Base-by-base conservation (phyloP, 1,140 invertebrate species). In the Liolophura sinensis region DNA sequence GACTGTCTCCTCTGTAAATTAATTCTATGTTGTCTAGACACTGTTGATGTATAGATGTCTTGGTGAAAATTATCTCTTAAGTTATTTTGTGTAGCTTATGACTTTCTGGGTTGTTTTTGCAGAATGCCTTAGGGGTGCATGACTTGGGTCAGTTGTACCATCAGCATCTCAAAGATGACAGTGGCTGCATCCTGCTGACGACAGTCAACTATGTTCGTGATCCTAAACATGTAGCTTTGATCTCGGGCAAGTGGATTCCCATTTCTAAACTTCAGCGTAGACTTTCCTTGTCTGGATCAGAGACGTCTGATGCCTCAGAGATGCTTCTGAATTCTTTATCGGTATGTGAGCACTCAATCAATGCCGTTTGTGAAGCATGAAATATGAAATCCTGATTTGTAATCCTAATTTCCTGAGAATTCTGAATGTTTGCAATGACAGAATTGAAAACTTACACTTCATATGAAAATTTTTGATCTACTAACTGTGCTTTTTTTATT, bases 101-200 rank as follows among this genome's bases (percentile, higher is more conserved):
- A 40, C 31, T 40, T 40, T 40, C 9, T 60, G 56, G 14, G 60
- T 59, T 75, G 48, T 67, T 56, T 70, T 82, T 76, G 40, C 77
- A 91, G 89, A 87, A 90, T 57, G 93, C 94, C 0, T 85, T 98
- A 0, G 92, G 93, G 69, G 89, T 95, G 60, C 92, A 94, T 78
- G 94, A 98, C 83, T 86, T 98, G 64, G 93, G 96, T 16, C 93
- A 96, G 82, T 87, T 99, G 27, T 96, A 94, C 84, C 92, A 96
- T 80, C 92, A 93, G 74, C 94, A 95, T 0, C 84, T 98, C 49
- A 88, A 90, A 70, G 95, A 97, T 82, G 87, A 89, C 1, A 91
- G 94, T 79, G 95, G 95, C 24, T 96, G 93, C 1, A 87, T 96
- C n/a, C 93, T 97, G 0, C 86, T 98, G 58, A 92, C 92, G 50